These are phyloP conservation scores for Piliocolobus tephrosceles DNA, from an alignment of 2,113 vertebrate species.

Conservation along the genomic window DNA sequence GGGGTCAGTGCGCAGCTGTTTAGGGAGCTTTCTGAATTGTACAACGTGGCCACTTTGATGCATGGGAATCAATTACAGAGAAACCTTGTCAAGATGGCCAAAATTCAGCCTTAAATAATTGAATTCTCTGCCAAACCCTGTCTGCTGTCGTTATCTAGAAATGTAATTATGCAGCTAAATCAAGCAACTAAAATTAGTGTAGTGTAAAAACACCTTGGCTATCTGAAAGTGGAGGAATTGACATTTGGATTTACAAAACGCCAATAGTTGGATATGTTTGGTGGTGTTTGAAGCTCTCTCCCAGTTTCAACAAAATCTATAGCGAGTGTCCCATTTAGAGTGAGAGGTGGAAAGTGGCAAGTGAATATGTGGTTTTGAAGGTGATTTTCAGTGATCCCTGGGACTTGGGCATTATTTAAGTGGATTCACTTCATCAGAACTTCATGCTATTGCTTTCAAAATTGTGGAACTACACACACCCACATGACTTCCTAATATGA, in stretches of 20 bases:
- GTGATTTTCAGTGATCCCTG: conserved; percentile 16
- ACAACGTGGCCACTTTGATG: conserved; percentile 48
- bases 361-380: not conserved
- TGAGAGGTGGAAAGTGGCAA: not conserved
- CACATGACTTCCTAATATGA: not conserved
- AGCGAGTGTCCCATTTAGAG: not conserved
- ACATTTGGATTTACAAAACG: conserved; percentile 63
- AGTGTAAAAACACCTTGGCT: conserved; percentile 78
- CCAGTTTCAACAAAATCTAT: conserved; percentile 33
- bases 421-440: not conserved
- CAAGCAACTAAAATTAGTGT: conserved; percentile 80
- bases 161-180: conserved; percentile 84
- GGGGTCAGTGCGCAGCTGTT: conserved; percentile 77
- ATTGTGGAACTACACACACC: not conserved
- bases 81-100: conserved; percentile 77
- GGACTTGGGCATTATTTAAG: not conserved
- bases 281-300: not conserved
- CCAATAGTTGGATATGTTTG: conserved; percentile 43
- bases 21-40: not conserved
- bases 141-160: conserved; percentile 81
- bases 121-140: conserved; percentile 81
- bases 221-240: conserved; percentile 54
- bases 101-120: conserved; percentile 83
- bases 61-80: conserved; percentile 81
- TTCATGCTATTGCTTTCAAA: not conserved